A percentile compares a stretch with the other conserved stretches of the same genome.
These are phyloP conservation scores for Hippocampus kuda DNA, from an alignment of 2,797 vertebrate species.

Conservation along the genomic window DNA sequence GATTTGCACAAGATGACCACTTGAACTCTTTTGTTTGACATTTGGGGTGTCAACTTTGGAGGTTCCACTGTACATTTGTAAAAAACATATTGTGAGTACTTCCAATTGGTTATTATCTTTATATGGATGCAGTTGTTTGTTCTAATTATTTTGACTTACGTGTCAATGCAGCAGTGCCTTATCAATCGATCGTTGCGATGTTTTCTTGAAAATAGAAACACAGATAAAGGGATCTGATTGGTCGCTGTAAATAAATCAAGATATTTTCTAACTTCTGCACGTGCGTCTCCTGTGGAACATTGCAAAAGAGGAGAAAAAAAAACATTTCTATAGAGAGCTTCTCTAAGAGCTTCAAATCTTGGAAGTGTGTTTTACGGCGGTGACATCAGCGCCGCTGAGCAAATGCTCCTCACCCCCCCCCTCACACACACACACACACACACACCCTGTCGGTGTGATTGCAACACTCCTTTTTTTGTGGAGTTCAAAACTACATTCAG, in stretches of 20 bases:
- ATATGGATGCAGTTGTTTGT: neutral
- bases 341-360: neutral
- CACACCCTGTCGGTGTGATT: constrained; percentile 54
- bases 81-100: neutral
- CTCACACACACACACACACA: constrained; percentile 5
- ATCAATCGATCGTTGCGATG: neutral
- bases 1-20: neutral
- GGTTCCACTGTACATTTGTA: neutral
- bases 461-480: constrained; percentile 43
- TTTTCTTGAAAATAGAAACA: neutral
- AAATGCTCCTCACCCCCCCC: constrained; percentile 16
- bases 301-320: neutral
- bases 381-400: constrained; percentile 25
- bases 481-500: neutral
- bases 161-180: neutral
- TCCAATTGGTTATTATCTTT: neutral
- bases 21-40: neutral
- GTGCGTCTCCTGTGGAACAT: neutral
- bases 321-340: neutral
- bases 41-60: neutral
- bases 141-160: neutral
- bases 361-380: constrained; percentile 12
- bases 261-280: constrained; percentile 5
- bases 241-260: constrained; percentile 4
- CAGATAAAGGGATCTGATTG: neutral